Percentiles rank a stretch among this genome's conserved stretches.
phyloP scores from a whole-genome alignment of 1,140 invertebrate species.

The Drosophila sulfurigaster region DNA sequence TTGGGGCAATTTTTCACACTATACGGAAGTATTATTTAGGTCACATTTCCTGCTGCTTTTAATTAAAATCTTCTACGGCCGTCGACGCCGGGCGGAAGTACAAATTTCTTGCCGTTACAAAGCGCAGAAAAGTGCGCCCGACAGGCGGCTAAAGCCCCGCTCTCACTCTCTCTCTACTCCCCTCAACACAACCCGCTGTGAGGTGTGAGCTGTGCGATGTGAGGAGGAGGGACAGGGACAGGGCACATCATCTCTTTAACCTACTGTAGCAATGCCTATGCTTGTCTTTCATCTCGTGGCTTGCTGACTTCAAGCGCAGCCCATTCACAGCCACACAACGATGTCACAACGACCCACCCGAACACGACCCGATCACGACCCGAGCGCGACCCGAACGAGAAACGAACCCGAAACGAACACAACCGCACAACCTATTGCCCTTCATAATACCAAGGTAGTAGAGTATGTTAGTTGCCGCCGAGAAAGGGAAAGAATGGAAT shows the following conservation, averaged over 20 bases:
- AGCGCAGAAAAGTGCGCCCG: slow-evolving; percentile 53
- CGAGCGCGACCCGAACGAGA: slow-evolving; percentile 1
- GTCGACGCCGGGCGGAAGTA: slow-evolving; percentile 64
- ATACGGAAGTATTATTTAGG: slow-evolving; percentile 82
- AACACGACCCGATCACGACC: slow-evolving; percentile 11
- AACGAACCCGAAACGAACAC: slow-evolving; percentile 13
- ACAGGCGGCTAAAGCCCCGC: slow-evolving; percentile 1
- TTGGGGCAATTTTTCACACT: slow-evolving; percentile 74
- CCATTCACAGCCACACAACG: not conserved
- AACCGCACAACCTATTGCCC: slow-evolving; percentile 73
- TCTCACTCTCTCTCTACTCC: not conserved
- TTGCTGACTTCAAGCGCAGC: slow-evolving; percentile 21
- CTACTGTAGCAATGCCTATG: not conserved
- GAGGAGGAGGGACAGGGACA: not conserved
- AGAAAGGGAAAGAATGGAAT: not conserved
- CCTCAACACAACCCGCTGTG: not conserved
- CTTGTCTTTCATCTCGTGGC: slow-evolving; percentile 3
- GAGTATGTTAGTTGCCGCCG: slow-evolving; percentile 2
- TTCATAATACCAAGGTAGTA: slow-evolving; percentile 59
- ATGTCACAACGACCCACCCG: slow-evolving; percentile 25
- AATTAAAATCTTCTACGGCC: slow-evolving; percentile 75
- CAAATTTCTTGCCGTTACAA: slow-evolving; percentile 73
- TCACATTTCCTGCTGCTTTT: slow-evolving; percentile 83
- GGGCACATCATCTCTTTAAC: not conserved
- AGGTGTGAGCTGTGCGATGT: too few relatives aligned